Evolutionary conservation across 37 sponge, comb jelly and placozoan species (phyloP).

Genomic region (Chondrosia reniformis): DNA sequence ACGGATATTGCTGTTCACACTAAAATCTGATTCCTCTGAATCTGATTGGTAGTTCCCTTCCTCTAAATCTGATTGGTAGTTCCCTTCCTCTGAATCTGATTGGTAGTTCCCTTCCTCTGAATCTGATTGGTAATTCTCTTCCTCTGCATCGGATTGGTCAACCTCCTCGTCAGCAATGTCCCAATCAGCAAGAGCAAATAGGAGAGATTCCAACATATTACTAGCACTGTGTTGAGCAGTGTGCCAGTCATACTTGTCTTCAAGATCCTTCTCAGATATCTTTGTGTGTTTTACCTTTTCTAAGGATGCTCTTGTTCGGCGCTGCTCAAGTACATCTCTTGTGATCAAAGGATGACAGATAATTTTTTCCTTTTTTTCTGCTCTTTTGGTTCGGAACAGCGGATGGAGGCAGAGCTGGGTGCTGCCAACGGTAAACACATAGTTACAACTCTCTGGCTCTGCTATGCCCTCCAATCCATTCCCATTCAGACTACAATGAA

Average conservation of each 20-base stretch:
- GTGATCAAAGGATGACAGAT: conserved; percentile 50
- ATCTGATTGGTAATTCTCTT: not conserved
- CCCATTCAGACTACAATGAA: conserved; percentile 11
- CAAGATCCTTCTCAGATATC: too few species aligned
- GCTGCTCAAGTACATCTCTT: conserved; percentile 28
- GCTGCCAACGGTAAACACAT: conserved; percentile 26
- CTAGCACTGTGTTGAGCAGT: too few species aligned
- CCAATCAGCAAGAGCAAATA: too few species aligned
- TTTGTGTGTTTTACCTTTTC: too few species aligned
- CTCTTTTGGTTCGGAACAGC: conserved; percentile 3
- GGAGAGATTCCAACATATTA: too few species aligned
- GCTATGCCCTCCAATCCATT: conserved; percentile 22
- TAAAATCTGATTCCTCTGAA: not conserved
- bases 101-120: not conserved
- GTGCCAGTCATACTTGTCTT: too few species aligned
- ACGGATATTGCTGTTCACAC: too few species aligned
- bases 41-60: not conserved
- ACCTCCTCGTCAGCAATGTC: not conserved
- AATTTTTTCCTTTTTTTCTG: not conserved
- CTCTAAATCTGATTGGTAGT: not conserved
- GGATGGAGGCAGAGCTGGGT: conserved; percentile 53
- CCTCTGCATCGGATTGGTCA: not conserved
- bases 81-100: not conserved
- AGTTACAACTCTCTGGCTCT: conserved; percentile 51
- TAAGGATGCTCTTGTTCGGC: not conserved